These are phyloP conservation scores for Ascidia mentula DNA, from an alignment of 23 tunicate species.

Conservation along the genomic window DNA sequence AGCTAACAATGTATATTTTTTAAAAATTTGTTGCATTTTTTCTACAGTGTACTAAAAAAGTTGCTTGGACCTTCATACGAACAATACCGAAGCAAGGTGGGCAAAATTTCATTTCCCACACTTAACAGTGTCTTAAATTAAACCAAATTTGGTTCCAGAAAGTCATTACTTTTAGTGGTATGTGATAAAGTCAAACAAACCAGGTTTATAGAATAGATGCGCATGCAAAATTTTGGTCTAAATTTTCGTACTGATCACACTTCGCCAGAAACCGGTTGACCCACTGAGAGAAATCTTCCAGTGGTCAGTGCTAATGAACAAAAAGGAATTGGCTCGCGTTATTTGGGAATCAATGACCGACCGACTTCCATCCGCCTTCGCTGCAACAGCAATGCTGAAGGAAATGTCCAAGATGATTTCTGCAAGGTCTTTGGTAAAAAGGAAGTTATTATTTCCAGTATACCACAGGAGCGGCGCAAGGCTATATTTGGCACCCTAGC, in stretches of 20 bases:
- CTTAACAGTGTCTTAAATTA: too few species aligned
- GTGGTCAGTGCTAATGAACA: constrained; percentile 36
- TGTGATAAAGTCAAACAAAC: too few species aligned
- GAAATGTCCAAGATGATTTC: constrained; percentile 16
- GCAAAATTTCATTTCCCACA: not conserved
- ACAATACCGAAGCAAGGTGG: not conserved
- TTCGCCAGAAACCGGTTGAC: not conserved
- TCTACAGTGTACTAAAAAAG: not conserved
- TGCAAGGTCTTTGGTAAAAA: constrained; percentile 32
- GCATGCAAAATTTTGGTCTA: too few species aligned
- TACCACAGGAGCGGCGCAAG: too few species aligned
- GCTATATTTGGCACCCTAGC: too few species aligned
- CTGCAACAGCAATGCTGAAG: constrained; percentile 52
- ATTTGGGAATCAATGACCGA: constrained; percentile 60
- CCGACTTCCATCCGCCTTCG: constrained; percentile 47
- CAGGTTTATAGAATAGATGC: too few species aligned
- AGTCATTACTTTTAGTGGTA: too few species aligned
- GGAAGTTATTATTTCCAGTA: too few species aligned
- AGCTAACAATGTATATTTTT: not conserved
- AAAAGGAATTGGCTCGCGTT: constrained; percentile 42
- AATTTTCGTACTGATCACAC: too few species aligned
- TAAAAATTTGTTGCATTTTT: not conserved
- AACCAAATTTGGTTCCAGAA: too few species aligned
- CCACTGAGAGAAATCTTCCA: constrained; percentile 36
- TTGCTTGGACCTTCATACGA: not conserved